Percentiles rank a stretch among this genome's conserved stretches.
Evolutionary conservation across 2,888 invertebrate species (phyloP).

Genomic region (Aelia acuminata): DNA sequence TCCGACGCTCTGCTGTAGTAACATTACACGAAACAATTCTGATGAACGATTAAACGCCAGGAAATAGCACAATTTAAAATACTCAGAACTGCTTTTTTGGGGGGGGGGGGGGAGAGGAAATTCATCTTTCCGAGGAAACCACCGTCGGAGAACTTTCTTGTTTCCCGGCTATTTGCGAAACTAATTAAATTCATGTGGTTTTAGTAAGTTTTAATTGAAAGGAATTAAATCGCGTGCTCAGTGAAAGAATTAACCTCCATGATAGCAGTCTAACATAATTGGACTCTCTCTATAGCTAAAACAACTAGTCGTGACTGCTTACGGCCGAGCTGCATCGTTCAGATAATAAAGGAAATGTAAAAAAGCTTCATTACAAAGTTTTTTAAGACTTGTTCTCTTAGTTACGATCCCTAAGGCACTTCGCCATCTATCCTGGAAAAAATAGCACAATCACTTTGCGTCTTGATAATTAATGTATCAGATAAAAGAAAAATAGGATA

Average conservation of each 20-base stretch:
- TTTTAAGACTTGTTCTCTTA: neutral
- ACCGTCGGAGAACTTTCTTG: neutral
- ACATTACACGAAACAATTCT: too few relatives aligned
- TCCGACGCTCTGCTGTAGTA: too few relatives aligned
- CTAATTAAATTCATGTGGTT: conserved; percentile 6
- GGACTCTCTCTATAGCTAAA: neutral
- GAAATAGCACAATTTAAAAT: neutral
- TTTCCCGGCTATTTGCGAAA: neutral
- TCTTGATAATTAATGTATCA: neutral
- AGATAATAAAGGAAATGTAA: neutral
- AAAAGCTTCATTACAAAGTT: neutral
- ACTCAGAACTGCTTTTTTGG: neutral
- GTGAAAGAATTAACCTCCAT: neutral
- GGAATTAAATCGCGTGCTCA: neutral
- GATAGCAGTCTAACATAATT: neutral
- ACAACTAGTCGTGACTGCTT: neutral
- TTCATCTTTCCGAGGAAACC: neutral
- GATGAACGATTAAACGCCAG: neutral
- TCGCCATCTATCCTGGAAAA: too few relatives aligned
- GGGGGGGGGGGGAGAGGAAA: too few relatives aligned
- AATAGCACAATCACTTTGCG: too few relatives aligned
- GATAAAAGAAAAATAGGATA: neutral
- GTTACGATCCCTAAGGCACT: neutral
- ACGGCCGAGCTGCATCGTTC: neutral
- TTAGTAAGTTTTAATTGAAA: conserved; percentile 6